Percentiles rank a stretch among this genome's conserved stretches.
phyloP scores from a whole-genome alignment of 2,888 invertebrate species.

The Idaea aversata region DNA sequence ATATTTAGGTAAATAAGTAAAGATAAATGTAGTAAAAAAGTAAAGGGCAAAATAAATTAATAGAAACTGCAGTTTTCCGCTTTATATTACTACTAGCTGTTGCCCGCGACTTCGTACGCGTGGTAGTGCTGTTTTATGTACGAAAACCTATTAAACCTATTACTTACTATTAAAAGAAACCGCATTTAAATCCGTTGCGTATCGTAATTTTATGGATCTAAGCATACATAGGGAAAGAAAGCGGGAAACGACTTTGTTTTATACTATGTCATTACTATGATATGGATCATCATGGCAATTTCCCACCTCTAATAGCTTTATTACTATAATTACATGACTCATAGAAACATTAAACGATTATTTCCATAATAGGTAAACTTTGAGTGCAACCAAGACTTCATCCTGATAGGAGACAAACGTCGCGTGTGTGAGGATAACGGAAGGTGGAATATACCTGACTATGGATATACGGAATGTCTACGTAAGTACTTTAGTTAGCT shows the following conservation, averaged over 20 bases:
- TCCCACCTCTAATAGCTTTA: not conserved
- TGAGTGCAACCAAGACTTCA: conserved; percentile 94
- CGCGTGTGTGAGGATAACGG: conserved; percentile 90
- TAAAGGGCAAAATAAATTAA: not conserved
- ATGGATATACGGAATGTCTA: conserved; percentile 93
- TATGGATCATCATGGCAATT: not conserved
- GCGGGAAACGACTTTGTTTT: too few relatives aligned
- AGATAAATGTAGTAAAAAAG: too few relatives aligned
- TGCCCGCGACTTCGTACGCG: too few relatives aligned
- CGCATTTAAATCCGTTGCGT: too few relatives aligned
- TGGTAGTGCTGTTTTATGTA: too few relatives aligned
- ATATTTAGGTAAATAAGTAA: too few relatives aligned
- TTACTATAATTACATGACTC: conserved; percentile 7
- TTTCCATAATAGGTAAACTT: conserved; percentile 84
- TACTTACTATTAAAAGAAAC: too few relatives aligned
- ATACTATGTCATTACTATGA: too few relatives aligned
- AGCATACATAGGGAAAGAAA: too few relatives aligned
- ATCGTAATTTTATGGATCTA: too few relatives aligned
- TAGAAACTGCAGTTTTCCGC: not conserved
- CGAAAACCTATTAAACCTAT: too few relatives aligned
- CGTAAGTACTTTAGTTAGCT: conserved; percentile 83
- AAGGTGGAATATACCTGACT: conserved; percentile 90
- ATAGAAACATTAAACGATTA: conserved; percentile 9
- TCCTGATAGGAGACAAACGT: conserved; percentile 90
- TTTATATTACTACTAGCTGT: too few relatives aligned